Percentiles rank a stretch among this genome's conserved stretches.
phyloP scores from a whole-genome alignment of 1,140 invertebrate genomes.

The Sinonovacula constricta region DNA sequence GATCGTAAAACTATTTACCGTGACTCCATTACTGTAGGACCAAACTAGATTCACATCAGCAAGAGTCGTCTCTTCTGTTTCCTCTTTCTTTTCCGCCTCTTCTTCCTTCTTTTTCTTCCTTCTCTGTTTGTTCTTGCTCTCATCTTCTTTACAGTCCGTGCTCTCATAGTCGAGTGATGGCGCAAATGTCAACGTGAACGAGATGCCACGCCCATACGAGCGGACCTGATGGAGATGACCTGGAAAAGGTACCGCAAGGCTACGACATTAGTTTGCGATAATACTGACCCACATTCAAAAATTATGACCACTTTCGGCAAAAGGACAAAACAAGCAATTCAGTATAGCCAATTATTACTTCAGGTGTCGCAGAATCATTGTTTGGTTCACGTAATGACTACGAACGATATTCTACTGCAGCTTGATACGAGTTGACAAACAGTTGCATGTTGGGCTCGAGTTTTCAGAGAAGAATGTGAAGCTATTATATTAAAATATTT shows the following conservation, averaged over 20 bases:
- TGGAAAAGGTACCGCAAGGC: slow-evolving; percentile 36
- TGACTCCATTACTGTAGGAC: slow-evolving; percentile 59
- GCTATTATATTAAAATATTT: no score
- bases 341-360: no score
- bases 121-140: slow-evolving; percentile 42
- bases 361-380: no score
- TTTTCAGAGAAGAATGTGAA: no score
- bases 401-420: no score
- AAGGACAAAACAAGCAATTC: no score
- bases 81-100: slow-evolving; percentile 6
- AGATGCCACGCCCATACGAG: slow-evolving; percentile 76
- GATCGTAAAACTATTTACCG: no score
- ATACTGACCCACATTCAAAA: background rate
- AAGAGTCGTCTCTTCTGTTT: slow-evolving; percentile 33
- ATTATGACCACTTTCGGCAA: no score
- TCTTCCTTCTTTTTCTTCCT: slow-evolving; percentile 36
- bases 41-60: slow-evolving; percentile 64
- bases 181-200: slow-evolving; percentile 71
- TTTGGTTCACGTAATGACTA: no score
- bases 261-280: background rate
- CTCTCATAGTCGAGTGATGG: slow-evolving; percentile 62
- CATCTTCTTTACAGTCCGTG: slow-evolving; percentile 63
- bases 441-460: no score
- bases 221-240: slow-evolving; percentile 77
- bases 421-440: no score